These are phyloP conservation scores for Cheilosia variabilis DNA, from an alignment of 2,888 invertebrate species.

Conservation along the genomic window DNA sequence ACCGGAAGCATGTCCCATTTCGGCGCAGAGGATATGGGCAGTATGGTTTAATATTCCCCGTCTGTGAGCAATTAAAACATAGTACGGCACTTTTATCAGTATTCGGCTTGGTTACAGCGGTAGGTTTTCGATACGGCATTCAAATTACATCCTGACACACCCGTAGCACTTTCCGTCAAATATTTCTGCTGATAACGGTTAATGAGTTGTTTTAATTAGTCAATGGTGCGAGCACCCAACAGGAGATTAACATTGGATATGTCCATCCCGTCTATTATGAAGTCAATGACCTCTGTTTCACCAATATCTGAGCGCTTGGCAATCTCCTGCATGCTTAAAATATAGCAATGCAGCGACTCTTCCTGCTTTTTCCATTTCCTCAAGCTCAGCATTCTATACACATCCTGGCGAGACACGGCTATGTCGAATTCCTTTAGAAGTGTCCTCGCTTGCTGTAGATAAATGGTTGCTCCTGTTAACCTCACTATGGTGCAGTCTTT, in stretches of 20 bases:
- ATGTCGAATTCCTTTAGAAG: too few species aligned
- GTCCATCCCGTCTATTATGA: conserved; percentile 19
- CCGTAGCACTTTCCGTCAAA: not conserved
- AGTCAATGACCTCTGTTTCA: conserved; percentile 8
- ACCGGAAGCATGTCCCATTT: conserved; percentile 41
- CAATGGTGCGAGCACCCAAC: conserved; percentile 24
- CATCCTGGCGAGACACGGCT: too few species aligned
- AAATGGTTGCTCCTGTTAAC: too few species aligned
- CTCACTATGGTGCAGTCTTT: too few species aligned
- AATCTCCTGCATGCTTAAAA: conserved; percentile 25
- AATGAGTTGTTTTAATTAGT: conserved; percentile 13
- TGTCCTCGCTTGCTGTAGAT: too few species aligned
- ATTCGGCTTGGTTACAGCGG: not conserved
- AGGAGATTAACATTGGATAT: conserved; percentile 16
- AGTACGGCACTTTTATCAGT: not conserved
- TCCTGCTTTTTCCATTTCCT: too few species aligned
- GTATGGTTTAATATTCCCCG: conserved; percentile 22
- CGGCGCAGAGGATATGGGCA: too few species aligned
- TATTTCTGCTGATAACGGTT: conserved; percentile 30
- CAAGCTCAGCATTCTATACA: too few species aligned
- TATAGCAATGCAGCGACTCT: conserved; percentile 35
- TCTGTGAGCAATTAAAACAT: conserved; percentile 24
- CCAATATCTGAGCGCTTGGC: conserved; percentile 21
- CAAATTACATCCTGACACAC: not conserved
- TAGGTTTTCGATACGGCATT: not conserved